phyloP scores from a whole-genome alignment of 2,797 vertebrate species.

The Ataeniobius toweri region DNA sequence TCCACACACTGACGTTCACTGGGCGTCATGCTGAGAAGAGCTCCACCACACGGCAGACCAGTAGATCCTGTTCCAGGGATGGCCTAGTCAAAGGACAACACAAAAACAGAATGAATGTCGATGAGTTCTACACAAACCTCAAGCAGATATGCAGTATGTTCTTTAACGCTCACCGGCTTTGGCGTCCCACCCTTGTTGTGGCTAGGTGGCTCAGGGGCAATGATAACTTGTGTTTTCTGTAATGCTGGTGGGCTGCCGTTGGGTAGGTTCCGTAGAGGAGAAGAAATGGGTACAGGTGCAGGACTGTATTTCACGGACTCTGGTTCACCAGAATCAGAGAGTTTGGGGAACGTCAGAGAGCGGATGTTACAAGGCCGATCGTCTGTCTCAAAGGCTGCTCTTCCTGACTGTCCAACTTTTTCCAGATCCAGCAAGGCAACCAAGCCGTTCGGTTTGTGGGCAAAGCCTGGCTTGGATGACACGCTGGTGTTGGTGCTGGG shows the following conservation, averaged over 20 bases:
- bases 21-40: slow-evolving; percentile 85
- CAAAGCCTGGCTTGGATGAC: slow-evolving; percentile 69
- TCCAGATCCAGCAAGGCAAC: slow-evolving; percentile 90
- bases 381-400: slow-evolving; percentile 71
- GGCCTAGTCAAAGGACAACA: slow-evolving; percentile 47
- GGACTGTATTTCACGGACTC: slow-evolving; percentile 60
- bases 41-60: slow-evolving; percentile 67
- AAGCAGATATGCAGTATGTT: not conserved
- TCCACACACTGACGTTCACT: slow-evolving; percentile 91
- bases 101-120: not conserved
- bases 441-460: slow-evolving; percentile 94
- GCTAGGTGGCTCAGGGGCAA: slow-evolving; percentile 58
- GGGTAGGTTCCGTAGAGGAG: slow-evolving; percentile 69
- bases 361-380: slow-evolving; percentile 96
- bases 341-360: slow-evolving; percentile 95
- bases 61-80: slow-evolving; percentile 56
- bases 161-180: slow-evolving; percentile 72
- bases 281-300: slow-evolving; percentile 34
- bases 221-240: slow-evolving; percentile 75
- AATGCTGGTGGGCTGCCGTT: slow-evolving; percentile 83
- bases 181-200: slow-evolving; percentile 65
- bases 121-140: not conserved
- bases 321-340: slow-evolving; percentile 85
- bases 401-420: slow-evolving; percentile 62
- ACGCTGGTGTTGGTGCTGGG: slow-evolving; percentile 66